Evolutionary conservation across 2,888 invertebrate species (phyloP).

Genomic region (Leptogaster cylindrica): DNA sequence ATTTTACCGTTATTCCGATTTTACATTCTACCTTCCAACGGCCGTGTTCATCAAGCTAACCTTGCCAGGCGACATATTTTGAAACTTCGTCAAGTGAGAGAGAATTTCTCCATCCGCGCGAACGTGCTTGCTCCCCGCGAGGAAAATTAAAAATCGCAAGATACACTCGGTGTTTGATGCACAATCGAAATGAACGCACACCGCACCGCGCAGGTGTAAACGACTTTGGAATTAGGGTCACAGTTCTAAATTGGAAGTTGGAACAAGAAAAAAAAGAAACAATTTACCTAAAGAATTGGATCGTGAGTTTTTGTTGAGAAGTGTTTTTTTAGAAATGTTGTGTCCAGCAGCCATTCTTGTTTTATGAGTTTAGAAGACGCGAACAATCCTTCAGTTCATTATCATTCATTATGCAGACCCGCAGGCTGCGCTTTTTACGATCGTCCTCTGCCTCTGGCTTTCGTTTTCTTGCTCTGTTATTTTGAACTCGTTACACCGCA

Average conservation of each 20-base stretch:
- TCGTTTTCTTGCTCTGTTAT: conserved; percentile 18
- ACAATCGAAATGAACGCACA: conserved; percentile 4
- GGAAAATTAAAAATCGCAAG: conserved; percentile 33
- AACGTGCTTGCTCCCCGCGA: conserved; percentile 31
- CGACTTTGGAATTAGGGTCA: conserved; percentile 24
- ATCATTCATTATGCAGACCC: too few species aligned
- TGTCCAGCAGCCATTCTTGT: too few species aligned
- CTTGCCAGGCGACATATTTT: conserved; percentile 22
- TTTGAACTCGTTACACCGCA: too few species aligned
- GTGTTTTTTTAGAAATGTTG: too few species aligned
- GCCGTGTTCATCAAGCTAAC: not conserved
- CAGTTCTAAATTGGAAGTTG: conserved; percentile 9
- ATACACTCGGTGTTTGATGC: not conserved
- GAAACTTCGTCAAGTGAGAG: not conserved
- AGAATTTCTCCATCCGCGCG: conserved; percentile 25
- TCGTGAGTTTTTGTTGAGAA: too few species aligned
- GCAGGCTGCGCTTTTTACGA: too few species aligned
- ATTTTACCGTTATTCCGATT: conserved; percentile 41
- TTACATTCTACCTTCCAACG: conserved; percentile 1
- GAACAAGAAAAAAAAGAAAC: too few species aligned
- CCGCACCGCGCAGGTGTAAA: conserved; percentile 23
- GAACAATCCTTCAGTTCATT: too few species aligned
- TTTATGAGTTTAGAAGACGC: too few species aligned
- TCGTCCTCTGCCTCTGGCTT: conserved; percentile 14
- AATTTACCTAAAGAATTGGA: too few species aligned